Percentiles rank a stretch among this genome's conserved stretches.
Evolutionary conservation across 2,888 invertebrate genomes (phyloP).

Genomic region (Brachypalpus laphriformis): DNA sequence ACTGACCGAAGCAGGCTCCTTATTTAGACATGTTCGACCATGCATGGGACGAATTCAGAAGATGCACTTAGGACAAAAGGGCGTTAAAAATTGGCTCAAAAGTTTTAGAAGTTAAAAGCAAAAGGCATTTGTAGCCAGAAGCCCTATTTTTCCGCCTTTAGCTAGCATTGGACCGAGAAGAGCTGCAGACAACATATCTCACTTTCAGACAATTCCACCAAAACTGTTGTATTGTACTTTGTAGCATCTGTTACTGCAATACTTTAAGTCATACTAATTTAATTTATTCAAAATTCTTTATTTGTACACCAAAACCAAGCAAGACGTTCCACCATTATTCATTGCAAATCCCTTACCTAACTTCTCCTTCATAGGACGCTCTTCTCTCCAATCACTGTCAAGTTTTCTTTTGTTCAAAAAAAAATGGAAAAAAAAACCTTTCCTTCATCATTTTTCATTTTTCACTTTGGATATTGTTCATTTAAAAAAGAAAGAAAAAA

Average conservation of each 20-base stretch:
- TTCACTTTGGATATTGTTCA: not conserved
- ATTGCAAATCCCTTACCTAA: not conserved
- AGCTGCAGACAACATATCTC: too few species aligned
- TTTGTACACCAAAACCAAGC: not conserved
- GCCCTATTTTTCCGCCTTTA: too few species aligned
- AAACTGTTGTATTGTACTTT: too few species aligned
- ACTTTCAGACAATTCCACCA: too few species aligned
- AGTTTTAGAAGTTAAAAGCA: too few species aligned
- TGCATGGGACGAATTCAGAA: too few species aligned
- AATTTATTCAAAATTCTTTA: not conserved
- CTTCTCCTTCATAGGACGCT: not conserved
- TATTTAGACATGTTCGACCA: too few species aligned
- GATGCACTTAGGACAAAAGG: too few species aligned
- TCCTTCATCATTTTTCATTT: slow-evolving; percentile 4
- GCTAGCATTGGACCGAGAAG: too few species aligned
- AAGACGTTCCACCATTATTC: not conserved
- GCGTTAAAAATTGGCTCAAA: too few species aligned
- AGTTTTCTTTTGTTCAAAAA: not conserved
- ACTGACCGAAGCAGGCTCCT: too few species aligned
- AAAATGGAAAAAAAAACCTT: not conserved
- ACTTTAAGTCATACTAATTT: not conserved
- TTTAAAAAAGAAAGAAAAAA: not conserved
- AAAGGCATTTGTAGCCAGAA: too few species aligned
- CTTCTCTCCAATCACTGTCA: slow-evolving; percentile 5
- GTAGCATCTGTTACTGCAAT: not conserved